Evolutionary conservation across 2,797 vertebrate genomes (phyloP), one percentile per base, ranked within the genome.

Genomic region (Gymnothorax javanicus): DNA sequence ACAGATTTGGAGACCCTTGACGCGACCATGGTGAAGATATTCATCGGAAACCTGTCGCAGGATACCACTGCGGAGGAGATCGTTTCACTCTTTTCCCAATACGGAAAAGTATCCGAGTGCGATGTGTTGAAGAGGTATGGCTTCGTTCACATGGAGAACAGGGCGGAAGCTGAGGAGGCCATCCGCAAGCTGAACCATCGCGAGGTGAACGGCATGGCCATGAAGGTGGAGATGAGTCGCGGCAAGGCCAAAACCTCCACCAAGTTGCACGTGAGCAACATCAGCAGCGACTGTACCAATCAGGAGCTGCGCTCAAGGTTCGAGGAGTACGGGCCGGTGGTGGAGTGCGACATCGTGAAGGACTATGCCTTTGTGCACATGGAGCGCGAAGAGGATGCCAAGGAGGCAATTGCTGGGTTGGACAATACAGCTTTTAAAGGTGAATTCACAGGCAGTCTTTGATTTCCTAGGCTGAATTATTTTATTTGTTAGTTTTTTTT

Each of bases 301-400:
- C 95, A 98, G 79, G 98, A 99, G 96, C 95, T 99, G 86, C 94
- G 98, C 7, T 96, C 97, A 92, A 97, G 97, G 91, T 99, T 99
- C 83, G 98, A 99, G 91, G 97, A 99, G 92, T 98, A 95, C n/a
- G 98, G 98, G 6, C 88, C 96, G 0, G 98, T 99, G 88, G 93
- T 98, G 58, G 98, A 99, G 93, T 99, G 98, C 50, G 98, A 99
- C 95, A 99, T 99, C 91, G 98, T 99, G 15, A 99, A 98, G 94
- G 98, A 99, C 93, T 99, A 98, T 88, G 98, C 98, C 75, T 99
- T 99, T 88, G 98, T 99, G 88, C 98, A 99, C 94, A 99, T 99
- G 98, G 98, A 99, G 91, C 93, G 97, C 75, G 97, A 97, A 67
- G 98, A 99, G 89, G 98, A 99, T 33, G 98, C 98, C 0, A 96